Evolutionary conservation across 1,140 invertebrate species (phyloP), one percentile per base, ranked within the genome.

Genomic region (Aphis craccivora): DNA sequence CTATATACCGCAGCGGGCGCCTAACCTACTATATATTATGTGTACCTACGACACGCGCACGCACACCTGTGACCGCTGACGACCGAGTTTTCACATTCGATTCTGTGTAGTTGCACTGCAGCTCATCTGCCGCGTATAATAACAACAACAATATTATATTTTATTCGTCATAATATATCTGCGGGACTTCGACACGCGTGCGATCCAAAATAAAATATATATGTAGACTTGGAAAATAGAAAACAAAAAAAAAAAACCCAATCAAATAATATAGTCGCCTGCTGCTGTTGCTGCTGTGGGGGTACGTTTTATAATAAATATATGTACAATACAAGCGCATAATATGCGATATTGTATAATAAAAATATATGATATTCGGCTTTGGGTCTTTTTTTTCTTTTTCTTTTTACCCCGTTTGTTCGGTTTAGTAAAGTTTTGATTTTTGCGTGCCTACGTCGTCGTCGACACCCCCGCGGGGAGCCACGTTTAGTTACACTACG

Each of bases 401-500:
- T 48, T 18, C 18, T 51, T 18, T 51, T 51, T 5, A 0, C 9
- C 6, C 9, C 9, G 48, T 51, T 51, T 51, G 14, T n/a, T 67
- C 3, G 30, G 60, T 67, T 67, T n/a, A 76, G 60, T 20, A 76
- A 76, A 76, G 60, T 76, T 76, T 76, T 76, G n/a, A 83, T 88
- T 48, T 88, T 88, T 43, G 86, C 86, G 45, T 88, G 86, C 11
- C 43, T 23, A 48, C 83, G 25, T 25, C 37, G 37, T 40, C 37
- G 37, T 40, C 37, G 37, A 40, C 37, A 40, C 23, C 37, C 37
- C 37, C 37, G 1, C 23, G 11, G 4, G 40, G 23, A 90, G 88
- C 53, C 40, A 18, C 89, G 55, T 43, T 53, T 40, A 35, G 88
- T 90, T 60, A 67, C 89, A 90, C n/a, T n/a, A n/a, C 55, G 90